Evolutionary conservation across 2,888 invertebrate genomes (phyloP).

Genomic region (Nymphalis urticae): DNA sequence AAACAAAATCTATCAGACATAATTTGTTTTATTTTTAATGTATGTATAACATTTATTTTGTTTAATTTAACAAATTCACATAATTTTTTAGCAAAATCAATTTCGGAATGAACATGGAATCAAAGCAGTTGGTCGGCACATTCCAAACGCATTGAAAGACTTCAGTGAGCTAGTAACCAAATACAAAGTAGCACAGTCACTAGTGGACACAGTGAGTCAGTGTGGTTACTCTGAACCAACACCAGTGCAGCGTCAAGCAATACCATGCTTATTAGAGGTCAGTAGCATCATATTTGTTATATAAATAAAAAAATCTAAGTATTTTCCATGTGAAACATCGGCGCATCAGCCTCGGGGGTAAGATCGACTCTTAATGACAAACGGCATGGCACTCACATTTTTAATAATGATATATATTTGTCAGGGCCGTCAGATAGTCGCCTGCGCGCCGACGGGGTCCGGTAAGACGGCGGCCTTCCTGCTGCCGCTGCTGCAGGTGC

Average conservation of each 20-base stretch:
- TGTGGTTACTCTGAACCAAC: conserved; percentile 90
- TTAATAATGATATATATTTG: background rate
- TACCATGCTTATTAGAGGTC: conserved; percentile 92
- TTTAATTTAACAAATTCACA: background rate
- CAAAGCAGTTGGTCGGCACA: conserved; percentile 87
- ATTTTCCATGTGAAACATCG: too few species aligned
- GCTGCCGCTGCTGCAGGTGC: conserved; percentile 90
- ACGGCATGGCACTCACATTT: too few species aligned
- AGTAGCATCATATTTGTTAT: background rate
- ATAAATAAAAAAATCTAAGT: background rate
- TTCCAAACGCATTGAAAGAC: conserved; percentile 87
- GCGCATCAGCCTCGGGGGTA: too few species aligned
- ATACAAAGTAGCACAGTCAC: conserved; percentile 80
- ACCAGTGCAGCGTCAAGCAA: conserved; percentile 95
- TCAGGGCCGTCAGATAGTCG: conserved; percentile 91
- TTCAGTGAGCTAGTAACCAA: conserved; percentile 84
- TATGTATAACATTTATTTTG: too few species aligned
- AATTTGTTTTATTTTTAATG: too few species aligned
- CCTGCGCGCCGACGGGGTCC: conserved; percentile 98
- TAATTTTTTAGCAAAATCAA: conserved; percentile 80
- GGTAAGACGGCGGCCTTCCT: conserved; percentile 98
- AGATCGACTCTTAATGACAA: too few species aligned
- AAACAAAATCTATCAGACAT: background rate
- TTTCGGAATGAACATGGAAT: conserved; percentile 90
- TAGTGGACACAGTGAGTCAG: conserved; percentile 86